These are phyloP conservation scores for Elephantulus edwardii DNA, from an alignment of 2,113 vertebrate genomes.

Conservation along the genomic window DNA sequence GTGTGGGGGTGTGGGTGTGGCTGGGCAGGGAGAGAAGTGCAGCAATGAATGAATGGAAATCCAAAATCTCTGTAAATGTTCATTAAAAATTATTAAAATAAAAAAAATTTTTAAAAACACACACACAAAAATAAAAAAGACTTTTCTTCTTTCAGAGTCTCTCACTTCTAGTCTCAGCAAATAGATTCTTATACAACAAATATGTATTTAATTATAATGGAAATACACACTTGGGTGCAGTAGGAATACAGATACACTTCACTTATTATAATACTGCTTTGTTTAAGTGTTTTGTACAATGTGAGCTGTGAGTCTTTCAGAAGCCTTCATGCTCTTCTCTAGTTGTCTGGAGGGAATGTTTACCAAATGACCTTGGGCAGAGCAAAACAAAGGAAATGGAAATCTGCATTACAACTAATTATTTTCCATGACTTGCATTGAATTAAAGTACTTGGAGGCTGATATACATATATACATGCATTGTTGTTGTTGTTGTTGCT, in stretches of 20 bases:
- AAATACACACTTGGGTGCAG: conserved; percentile 24
- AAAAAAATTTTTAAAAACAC: too few relatives aligned
- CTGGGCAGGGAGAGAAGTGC: too few relatives aligned
- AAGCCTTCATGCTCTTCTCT: background rate
- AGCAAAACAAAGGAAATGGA: background rate
- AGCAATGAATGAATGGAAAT: too few relatives aligned
- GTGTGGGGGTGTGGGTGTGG: too few relatives aligned
- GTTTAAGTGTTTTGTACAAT: background rate
- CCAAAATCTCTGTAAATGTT: too few relatives aligned
- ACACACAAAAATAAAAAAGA: too few relatives aligned
- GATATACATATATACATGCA: too few relatives aligned
- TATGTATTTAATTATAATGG: conserved; percentile 36
- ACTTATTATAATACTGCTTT: conserved; percentile 7
- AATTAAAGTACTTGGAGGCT: background rate
- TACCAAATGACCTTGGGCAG: background rate
- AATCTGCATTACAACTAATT: background rate
- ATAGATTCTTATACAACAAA: background rate
- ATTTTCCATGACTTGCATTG: background rate
- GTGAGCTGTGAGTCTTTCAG: background rate
- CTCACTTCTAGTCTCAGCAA: background rate
- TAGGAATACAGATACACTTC: conserved; percentile 15
- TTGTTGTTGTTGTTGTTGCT: too few relatives aligned
- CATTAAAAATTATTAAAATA: too few relatives aligned
- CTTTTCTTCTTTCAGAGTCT: background rate
- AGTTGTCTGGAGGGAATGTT: background rate